These are phyloP conservation scores for Rhinoptilus africanus DNA, from an alignment of 2,113 vertebrate genomes.

Conservation along the genomic window DNA sequence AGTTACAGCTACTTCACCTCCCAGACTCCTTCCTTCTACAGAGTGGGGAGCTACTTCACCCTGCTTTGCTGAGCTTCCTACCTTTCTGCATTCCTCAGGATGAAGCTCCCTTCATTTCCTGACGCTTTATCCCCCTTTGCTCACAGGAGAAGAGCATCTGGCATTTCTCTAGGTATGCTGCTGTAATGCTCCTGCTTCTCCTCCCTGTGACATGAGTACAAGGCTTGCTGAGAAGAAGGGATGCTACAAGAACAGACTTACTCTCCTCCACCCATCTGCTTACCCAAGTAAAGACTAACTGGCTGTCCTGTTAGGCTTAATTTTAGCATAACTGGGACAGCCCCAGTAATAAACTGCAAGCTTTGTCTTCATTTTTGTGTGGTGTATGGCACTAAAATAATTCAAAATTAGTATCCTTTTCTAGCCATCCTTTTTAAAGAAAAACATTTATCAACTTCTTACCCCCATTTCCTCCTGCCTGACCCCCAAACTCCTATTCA, in stretches of 20 bases:
- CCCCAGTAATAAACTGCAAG: not conserved
- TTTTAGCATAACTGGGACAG: not conserved
- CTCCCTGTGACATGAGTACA: not conserved
- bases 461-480: not conserved
- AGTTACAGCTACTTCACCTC: not conserved
- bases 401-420: not conserved
- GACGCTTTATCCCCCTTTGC: not conserved
- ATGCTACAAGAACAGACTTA: not conserved
- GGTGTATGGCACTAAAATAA: not conserved
- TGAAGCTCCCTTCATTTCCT: not conserved
- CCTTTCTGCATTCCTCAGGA: not conserved
- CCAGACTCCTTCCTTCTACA: not conserved
- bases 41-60: not conserved
- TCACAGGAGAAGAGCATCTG: slow-evolving; percentile 42
- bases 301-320: not conserved
- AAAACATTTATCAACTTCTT: not conserved
- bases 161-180: slow-evolving; percentile 27
- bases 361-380: not conserved
- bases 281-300: not conserved
- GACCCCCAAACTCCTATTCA: not conserved
- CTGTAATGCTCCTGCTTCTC: slow-evolving; percentile 3
- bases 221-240: not conserved
- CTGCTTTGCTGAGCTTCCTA: not conserved
- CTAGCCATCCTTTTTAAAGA: not conserved
- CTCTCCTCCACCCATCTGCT: slow-evolving; percentile 14